Conservation (phyloP, 1,140 invertebrate species). For the Ditylenchus dipsaci region DNA sequence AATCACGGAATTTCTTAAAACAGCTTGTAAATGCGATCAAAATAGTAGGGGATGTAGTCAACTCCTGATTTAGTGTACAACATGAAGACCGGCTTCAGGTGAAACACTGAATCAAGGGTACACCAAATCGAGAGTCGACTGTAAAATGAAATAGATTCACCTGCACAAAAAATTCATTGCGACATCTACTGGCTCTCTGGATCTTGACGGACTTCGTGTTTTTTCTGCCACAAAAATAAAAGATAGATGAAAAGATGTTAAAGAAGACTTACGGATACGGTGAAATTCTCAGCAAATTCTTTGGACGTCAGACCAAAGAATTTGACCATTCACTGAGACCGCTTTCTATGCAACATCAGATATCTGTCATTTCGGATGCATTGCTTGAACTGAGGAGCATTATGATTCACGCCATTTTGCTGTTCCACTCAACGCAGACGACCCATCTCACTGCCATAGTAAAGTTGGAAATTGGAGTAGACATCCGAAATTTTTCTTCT, state of each 20-base stretch:
- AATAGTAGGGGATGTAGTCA: too few species aligned
- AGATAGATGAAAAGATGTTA: too few species aligned
- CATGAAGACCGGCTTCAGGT: too few species aligned
- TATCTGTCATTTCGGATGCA: constrained; percentile 80
- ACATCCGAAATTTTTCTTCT: constrained; percentile 36
- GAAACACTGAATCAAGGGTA: too few species aligned
- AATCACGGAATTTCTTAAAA: too few species aligned
- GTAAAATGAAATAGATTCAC: constrained; percentile 6
- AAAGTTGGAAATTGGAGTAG: constrained; percentile 35
- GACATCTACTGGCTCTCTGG: constrained; percentile 63
- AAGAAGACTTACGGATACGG: constrained; percentile 69
- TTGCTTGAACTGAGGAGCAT: constrained; percentile 68
- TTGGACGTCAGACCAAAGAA: constrained; percentile 88
- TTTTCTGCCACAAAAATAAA: too few species aligned
- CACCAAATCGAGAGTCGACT: too few species aligned
- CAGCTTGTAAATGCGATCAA: too few species aligned
- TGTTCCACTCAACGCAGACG: constrained; percentile 39
- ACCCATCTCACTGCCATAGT: constrained; percentile 34
- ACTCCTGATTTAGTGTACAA: too few species aligned
- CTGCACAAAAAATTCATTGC: constrained; percentile 30
- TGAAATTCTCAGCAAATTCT: constrained; percentile 89
- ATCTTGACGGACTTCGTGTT: constrained; percentile 90
- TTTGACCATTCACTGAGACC: constrained; percentile 42
- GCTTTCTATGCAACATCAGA: constrained; percentile 36
- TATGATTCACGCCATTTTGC: constrained; percentile 59